Evolutionary conservation across 2,113 vertebrate species (phyloP), one percentile per base, ranked within the genome.

Genomic region (Hippocampus abdominalis): DNA sequence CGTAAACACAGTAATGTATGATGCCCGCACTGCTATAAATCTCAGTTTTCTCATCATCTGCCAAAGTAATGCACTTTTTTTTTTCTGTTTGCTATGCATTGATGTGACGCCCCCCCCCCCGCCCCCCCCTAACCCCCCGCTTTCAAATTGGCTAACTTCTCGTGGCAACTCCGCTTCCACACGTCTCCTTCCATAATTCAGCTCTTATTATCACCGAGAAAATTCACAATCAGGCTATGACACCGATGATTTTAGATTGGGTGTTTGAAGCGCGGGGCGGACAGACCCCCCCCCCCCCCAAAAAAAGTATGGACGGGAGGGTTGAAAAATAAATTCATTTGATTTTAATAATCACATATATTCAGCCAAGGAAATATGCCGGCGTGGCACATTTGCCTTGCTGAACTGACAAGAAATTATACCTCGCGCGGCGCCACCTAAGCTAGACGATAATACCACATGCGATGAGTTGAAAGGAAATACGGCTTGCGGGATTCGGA

Each of bases 361-460:
- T 89, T 90, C 81, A 87, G 82, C 84, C 89, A 89, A 90, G 89
- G 87, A 90, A 93, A 91, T 89, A 79, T 85, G 88, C 88, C 86
- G 78, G 71, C 71, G 72, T 89, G 87, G 90, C 90, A 92, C 79
- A 89, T 91, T 89, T 89, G 86, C 82, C 78, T 79, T 87, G 90
- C 91, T 91, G 90, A 91, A 89, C 87, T 91, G 89, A 92, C 85
- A 89, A 86, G 92, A 92, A 90, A 92, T 92, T 90, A 90, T 90
- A 87, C 77, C 79, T 85, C 66, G 72, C 74, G 54, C 69, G 61
- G 56, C 16, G 73, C 81, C 68, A 84, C 82, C 79, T 81, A 87
- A 90, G 86, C 87, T 79, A 78, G 81, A 78, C 84, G 88, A 90
- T 89, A 87, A 89, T 79, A 81, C 77, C 72, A 77, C 77, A 74